Conservation (phyloP, 2,888 invertebrate species). For the Nephrotoma appendiculata region DNA sequence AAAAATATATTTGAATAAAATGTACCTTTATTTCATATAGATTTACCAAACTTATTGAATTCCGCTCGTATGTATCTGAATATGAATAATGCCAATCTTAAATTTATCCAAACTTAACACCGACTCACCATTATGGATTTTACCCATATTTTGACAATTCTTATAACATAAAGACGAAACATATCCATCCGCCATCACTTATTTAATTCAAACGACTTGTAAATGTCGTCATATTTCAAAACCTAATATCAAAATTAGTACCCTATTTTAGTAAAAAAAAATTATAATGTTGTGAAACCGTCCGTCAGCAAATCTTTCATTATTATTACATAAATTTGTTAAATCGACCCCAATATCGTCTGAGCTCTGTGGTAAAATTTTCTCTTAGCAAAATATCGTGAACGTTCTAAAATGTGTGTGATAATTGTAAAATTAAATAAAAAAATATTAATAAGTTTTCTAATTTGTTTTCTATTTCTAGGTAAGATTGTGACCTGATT, state of each 20-base stretch:
- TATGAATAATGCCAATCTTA: not conserved
- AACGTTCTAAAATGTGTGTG: not conserved
- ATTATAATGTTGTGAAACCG: not conserved
- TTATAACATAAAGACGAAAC: not conserved
- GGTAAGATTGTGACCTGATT: not conserved
- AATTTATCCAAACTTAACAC: not conserved
- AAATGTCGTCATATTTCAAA: not conserved
- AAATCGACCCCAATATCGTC: not conserved
- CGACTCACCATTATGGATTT: not conserved
- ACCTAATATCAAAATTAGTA: not conserved
- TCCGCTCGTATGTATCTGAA: not conserved
- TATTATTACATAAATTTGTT: not conserved
- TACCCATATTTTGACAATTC: not conserved
- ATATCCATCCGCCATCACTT: not conserved
- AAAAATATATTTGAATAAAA: too few relatives aligned
- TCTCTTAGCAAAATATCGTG: not conserved
- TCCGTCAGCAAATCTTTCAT: not conserved
- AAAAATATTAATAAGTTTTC: not conserved
- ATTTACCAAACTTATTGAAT: too few relatives aligned
- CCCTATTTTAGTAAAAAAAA: not conserved
- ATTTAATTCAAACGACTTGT: not conserved
- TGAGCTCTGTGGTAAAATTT: not conserved
- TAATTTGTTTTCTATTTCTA: not conserved
- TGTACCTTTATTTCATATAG: too few relatives aligned
- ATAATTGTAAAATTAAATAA: not conserved